These are phyloP conservation scores for Aphelenchoides fujianensis DNA, from an alignment of 1,140 invertebrate species.

Conservation along the genomic window DNA sequence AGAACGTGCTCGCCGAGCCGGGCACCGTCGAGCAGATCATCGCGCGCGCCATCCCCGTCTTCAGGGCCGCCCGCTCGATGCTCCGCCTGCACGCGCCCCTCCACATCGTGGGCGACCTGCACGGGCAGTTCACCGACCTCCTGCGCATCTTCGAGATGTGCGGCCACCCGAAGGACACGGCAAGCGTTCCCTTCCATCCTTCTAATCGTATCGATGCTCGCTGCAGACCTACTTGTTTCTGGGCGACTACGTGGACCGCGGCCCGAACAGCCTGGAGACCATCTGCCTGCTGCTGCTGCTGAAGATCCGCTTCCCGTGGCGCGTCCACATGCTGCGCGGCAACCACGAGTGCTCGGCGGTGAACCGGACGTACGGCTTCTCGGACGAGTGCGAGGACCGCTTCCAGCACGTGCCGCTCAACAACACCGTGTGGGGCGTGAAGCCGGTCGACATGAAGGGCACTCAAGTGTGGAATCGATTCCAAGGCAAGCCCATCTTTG, in stretches of 20 bases:
- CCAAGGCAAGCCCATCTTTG: neutral
- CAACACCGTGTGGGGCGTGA: conserved; percentile 24
- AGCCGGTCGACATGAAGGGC: conserved; percentile 17
- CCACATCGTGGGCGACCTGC: conserved; percentile 61
- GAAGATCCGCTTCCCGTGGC: conserved; percentile 67
- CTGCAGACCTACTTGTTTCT: conserved; percentile 43
- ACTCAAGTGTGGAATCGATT: conserved; percentile 21
- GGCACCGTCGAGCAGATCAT: conserved; percentile 24
- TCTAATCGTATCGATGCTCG: neutral
- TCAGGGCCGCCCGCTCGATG: conserved; percentile 16
- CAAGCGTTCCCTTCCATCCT: neutral
- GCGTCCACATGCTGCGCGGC: conserved; percentile 70
- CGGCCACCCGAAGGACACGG: conserved; percentile 32
- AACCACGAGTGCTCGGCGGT: conserved; percentile 29
- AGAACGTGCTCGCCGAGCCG: conserved; percentile 15
- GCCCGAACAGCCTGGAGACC: conserved; percentile 67
- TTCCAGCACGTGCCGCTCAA: conserved; percentile 31
- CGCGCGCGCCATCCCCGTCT: conserved; percentile 22
- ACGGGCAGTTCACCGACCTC: conserved; percentile 49
- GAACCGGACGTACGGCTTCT: conserved; percentile 26
- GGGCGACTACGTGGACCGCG: conserved; percentile 67
- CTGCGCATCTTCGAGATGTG: conserved; percentile 31
- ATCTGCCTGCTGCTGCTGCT: conserved; percentile 63
- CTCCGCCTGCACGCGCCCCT: conserved; percentile 17
- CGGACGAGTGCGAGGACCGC: conserved; percentile 28